Conservation (phyloP, 2,888 invertebrate genomes). For the Heliconius ismenius region DNA sequence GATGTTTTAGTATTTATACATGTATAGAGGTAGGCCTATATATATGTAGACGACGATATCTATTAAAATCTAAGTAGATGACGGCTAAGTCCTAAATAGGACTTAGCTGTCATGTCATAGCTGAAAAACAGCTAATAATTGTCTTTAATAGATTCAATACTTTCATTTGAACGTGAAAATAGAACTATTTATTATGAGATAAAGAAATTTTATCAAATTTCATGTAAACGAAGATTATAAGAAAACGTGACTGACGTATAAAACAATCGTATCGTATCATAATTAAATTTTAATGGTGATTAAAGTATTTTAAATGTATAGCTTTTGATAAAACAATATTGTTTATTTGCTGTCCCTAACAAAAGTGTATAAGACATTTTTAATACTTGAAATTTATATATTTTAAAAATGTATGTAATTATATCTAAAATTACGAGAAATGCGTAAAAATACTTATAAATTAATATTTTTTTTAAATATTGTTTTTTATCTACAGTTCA, state of each 20-base stretch:
- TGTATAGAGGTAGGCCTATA: too few relatives aligned
- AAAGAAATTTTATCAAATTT: constrained; percentile 9
- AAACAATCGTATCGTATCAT: background rate
- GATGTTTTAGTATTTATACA: too few relatives aligned
- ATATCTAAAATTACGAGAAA: too few relatives aligned
- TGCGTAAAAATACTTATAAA: too few relatives aligned
- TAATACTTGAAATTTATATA: too few relatives aligned
- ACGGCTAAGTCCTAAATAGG: too few relatives aligned
- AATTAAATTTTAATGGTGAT: background rate
- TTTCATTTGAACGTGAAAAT: background rate
- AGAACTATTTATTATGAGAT: background rate
- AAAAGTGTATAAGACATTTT: too few relatives aligned
- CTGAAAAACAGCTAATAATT: background rate
- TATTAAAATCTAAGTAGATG: background rate
- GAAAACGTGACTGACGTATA: background rate
- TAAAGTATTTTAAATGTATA: background rate
- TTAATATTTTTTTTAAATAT: too few relatives aligned
- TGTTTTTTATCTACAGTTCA: too few relatives aligned
- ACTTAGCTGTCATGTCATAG: background rate
- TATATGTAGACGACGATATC: background rate
- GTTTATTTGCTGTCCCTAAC: too few relatives aligned
- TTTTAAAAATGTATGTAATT: too few relatives aligned
- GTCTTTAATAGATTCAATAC: background rate
- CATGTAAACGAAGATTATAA: background rate
- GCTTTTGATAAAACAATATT: background rate